Evolutionary conservation across 2,113 vertebrate species (phyloP).

Genomic region (Prunella himalayana): DNA sequence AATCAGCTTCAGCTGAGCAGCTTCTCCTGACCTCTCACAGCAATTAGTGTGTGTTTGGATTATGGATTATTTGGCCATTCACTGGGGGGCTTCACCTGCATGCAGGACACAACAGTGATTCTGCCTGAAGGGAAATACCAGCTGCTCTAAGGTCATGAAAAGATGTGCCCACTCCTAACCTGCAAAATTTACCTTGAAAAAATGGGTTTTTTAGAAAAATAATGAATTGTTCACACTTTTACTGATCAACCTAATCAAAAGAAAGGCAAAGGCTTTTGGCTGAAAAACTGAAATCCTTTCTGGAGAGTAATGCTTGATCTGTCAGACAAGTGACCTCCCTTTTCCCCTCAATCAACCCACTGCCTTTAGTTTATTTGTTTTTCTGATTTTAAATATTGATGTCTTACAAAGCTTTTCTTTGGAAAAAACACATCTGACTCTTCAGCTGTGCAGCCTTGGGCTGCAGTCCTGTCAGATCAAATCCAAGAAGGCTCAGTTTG

Average conservation of each 20-base stretch:
- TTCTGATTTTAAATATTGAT: conserved; percentile 24
- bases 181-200: neutral
- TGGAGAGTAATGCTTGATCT: neutral
- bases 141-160: neutral
- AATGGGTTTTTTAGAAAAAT: neutral
- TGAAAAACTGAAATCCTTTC: neutral
- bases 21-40: neutral
- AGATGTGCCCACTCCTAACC: neutral
- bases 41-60: neutral
- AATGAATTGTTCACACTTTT: neutral
- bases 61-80: neutral
- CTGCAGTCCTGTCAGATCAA: neutral
- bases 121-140: neutral
- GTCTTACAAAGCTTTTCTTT: neutral
- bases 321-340: neutral
- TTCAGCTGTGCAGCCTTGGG: conserved; percentile 1
- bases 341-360: neutral
- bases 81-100: neutral
- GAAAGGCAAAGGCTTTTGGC: neutral
- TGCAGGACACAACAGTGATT: neutral
- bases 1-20: neutral
- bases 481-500: neutral
- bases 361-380: conserved; percentile 22
- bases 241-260: neutral
- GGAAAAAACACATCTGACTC: neutral